Conservation (phyloP, 1,140 invertebrate species). For the Yoshiicerus persimilis region DNA sequence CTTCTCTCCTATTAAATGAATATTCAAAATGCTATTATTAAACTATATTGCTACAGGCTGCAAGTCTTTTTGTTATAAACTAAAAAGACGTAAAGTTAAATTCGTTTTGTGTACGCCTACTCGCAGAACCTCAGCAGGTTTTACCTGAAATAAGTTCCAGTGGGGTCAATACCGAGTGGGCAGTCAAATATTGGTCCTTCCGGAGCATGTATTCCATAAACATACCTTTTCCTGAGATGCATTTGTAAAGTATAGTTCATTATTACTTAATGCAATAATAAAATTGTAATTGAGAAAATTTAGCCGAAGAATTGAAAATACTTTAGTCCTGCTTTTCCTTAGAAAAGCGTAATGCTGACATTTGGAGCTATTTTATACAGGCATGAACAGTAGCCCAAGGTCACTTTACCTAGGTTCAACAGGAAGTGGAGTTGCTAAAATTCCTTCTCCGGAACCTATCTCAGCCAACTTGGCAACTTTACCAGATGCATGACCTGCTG, state of each 20-base stretch:
- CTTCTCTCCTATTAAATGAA: conserved; percentile 64
- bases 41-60: no score
- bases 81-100: no score
- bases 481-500: conserved; percentile 77
- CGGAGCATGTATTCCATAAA: conserved; percentile 77
- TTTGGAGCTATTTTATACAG: background rate
- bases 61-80: no score
- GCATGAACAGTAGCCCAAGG: background rate
- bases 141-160: conserved; percentile 65
- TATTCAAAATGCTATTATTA: no score
- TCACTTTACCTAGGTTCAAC: conserved; percentile 72
- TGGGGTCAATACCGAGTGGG: conserved; percentile 80
- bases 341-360: no score
- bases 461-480: conserved; percentile 74
- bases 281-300: no score
- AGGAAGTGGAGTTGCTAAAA: conserved; percentile 71
- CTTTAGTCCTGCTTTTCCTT: no score
- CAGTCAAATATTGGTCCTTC: conserved; percentile 78
- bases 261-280: no score
- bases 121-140: background rate
- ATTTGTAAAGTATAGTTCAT: no score
- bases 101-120: no score
- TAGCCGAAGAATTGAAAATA: no score
- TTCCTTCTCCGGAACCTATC: conserved; percentile 69
- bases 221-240: conserved; percentile 76